Conservation (phyloP, 2,113 vertebrate species). For the Pandion haliaetus region DNA sequence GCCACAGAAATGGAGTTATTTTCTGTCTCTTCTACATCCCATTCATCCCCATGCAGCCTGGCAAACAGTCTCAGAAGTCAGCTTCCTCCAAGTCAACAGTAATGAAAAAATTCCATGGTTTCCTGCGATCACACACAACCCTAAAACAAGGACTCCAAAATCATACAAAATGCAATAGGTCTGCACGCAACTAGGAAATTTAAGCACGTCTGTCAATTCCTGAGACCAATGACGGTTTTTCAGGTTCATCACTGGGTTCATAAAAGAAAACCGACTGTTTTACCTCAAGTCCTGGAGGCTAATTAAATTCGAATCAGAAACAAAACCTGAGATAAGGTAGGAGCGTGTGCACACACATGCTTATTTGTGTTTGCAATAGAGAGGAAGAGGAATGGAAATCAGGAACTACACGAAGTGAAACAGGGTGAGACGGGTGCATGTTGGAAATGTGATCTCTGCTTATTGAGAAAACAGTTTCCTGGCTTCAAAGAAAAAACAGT, state of each 20-base stretch:
- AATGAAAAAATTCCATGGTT: background rate
- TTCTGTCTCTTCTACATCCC: background rate
- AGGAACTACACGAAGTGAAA: background rate
- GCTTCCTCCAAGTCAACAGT: background rate
- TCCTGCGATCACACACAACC: background rate
- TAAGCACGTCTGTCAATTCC: background rate
- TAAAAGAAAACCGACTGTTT: background rate
- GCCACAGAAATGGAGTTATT: background rate
- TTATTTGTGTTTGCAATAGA: background rate
- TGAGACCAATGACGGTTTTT: background rate
- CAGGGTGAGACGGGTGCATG: background rate
- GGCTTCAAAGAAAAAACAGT: background rate
- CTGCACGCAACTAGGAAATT: background rate
- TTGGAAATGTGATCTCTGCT: background rate
- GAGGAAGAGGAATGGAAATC: background rate
- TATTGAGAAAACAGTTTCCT: background rate
- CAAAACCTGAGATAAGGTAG: background rate
- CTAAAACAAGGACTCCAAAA: background rate
- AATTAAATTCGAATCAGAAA: constrained; percentile 1
- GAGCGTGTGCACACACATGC: background rate
- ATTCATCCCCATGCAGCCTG: background rate
- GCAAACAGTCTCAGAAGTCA: background rate
- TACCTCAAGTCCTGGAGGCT: background rate
- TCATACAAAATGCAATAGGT: background rate
- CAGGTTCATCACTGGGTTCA: background rate